Base-by-base conservation (phyloP, 1,140 invertebrate species). In the Drosophila simulans region DNA sequence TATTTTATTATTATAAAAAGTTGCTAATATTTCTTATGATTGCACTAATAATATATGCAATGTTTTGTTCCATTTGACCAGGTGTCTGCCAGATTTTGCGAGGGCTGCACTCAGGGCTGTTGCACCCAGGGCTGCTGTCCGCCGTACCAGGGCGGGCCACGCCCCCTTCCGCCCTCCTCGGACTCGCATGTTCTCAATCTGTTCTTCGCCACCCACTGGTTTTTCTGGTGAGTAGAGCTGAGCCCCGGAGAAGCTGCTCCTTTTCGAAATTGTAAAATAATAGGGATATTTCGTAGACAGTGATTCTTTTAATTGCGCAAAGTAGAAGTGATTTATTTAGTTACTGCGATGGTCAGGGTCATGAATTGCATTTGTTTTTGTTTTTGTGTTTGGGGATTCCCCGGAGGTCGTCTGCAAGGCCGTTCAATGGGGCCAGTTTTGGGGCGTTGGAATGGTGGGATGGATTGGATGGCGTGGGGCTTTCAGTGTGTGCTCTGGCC, bases 81-180 rank as follows among this genome's bases (percentile, higher is more conserved):
- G 92, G 91, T 92, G 35, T 56, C 73, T 43, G 91, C 91, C 27
- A 84, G 91, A 55, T 92, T 91, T 53, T 95, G 94, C 77, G 93
- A 93, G 77, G 94, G 94, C 46, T 95, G 65, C 95, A 95, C 59
- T 17, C 95, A 95, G 92, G 94, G 95, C 84, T 96, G 95, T 91
- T 96, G 95, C 92, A 94, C 94, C 42, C 93, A 95, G 90, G 95
- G 95, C 54, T 96, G 95, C 92, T 96, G 96, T 92, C 95, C 95
- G 66, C 92, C 93, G 1, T 92, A 92, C 66, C 93, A 91, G 84
- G 93, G 92, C 77, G 93, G 92, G 69, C 94, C 84, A 71, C 93
- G 92, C 77, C 92, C 91, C 76, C 88, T 90, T 76, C 92, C 92
- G 45, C 92, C 91, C 58, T 93, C 92, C 39, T 89, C 93, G 63